Evolutionary conservation across 2,797 vertebrate genomes (phyloP).

Genomic region (Heterohyrax brucei): DNA sequence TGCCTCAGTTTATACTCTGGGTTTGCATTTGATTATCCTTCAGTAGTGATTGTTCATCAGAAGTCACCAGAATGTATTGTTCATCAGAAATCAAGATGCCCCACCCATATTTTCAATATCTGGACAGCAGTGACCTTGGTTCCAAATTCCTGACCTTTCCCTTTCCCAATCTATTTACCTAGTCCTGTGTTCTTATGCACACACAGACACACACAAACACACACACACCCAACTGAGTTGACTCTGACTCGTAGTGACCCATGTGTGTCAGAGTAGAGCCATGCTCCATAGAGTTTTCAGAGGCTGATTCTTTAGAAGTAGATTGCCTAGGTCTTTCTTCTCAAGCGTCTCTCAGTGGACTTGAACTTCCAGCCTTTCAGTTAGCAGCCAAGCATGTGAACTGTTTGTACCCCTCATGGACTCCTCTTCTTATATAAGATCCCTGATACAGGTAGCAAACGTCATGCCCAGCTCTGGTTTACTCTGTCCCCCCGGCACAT

Average conservation of each 20-base stretch:
- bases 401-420: background rate
- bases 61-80: background rate
- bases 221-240: background rate
- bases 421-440: background rate
- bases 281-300: background rate
- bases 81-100: constrained; percentile 6
- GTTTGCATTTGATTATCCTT: background rate
- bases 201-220: background rate
- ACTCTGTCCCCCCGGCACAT: background rate
- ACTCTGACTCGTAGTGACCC: background rate
- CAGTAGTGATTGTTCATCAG: constrained; percentile 3
- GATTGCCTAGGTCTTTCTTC: background rate
- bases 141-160: constrained; percentile 20
- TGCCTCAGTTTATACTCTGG: background rate
- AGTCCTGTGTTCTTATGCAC: background rate
- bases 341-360: background rate
- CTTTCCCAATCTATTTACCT: background rate
- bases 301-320: background rate
- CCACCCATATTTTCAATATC: constrained; percentile 27
- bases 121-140: background rate
- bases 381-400: background rate
- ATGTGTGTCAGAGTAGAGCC: background rate
- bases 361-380: background rate
- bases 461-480: background rate
- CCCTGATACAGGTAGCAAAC: background rate